Conservation (phyloP, 2,113 vertebrate species). For the Leuciscus idus region DNA sequence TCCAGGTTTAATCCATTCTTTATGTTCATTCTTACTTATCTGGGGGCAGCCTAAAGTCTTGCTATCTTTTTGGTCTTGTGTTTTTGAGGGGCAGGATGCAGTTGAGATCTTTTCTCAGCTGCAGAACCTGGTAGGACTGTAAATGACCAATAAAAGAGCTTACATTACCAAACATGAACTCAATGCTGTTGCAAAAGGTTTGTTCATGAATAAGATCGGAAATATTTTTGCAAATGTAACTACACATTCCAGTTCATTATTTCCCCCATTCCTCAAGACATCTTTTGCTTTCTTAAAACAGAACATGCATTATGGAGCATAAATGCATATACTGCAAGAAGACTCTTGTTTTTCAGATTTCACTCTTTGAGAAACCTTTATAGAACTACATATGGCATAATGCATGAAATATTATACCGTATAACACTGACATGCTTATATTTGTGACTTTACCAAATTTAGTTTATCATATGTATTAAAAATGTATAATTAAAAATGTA, state of each 20-base stretch:
- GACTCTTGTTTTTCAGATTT: background rate
- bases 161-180: background rate
- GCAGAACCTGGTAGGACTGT: constrained; percentile 83
- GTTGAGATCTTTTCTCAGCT: constrained; percentile 83
- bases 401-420: background rate
- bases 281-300: background rate
- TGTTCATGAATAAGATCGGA: background rate
- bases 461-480: too few species aligned
- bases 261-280: background rate
- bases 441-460: too few species aligned
- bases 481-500: too few species aligned
- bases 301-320: background rate
- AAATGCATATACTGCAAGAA: background rate
- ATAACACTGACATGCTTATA: background rate
- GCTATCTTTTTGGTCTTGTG: constrained; percentile 56
- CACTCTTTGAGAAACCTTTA: background rate
- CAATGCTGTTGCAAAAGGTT: background rate
- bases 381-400: background rate
- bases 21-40: constrained; percentile 2
- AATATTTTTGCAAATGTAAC: background rate
- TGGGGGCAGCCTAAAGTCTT: background rate
- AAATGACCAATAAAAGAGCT: constrained; percentile 30
- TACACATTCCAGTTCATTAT: background rate
- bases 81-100: constrained; percentile 81
- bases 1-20: background rate